Percentiles rank a stretch among this genome's conserved stretches.
Conservation (phyloP, 2,113 vertebrate species). For the Ariopsis seemanni region DNA sequence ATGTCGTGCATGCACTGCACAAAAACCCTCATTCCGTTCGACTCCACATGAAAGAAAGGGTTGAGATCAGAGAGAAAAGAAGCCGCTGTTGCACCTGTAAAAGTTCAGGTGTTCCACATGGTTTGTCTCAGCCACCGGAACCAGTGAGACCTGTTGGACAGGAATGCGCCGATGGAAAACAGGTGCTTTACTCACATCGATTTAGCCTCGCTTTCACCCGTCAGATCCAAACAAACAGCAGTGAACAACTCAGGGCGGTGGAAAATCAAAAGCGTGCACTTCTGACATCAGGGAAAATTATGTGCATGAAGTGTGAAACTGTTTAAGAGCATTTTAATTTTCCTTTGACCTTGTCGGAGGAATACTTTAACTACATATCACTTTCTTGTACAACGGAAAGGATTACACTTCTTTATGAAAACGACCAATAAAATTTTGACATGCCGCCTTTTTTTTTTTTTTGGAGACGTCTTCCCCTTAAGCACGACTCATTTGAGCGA, state of each 20-base stretch:
- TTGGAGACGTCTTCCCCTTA: neutral
- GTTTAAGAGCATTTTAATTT: neutral
- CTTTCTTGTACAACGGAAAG: neutral
- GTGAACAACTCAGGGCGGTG: neutral
- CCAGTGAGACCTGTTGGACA: conserved; percentile 48
- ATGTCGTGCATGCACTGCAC: too few relatives aligned
- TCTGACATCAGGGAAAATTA: neutral
- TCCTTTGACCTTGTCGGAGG: neutral
- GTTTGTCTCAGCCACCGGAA: conserved; percentile 30
- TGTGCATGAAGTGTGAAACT: neutral
- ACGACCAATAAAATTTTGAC: neutral
- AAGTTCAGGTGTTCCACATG: conserved; percentile 34
- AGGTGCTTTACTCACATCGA: neutral
- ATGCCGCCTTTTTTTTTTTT: neutral
- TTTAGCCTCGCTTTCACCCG: neutral
- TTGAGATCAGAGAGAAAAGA: neutral
- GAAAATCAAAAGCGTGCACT: too few relatives aligned
- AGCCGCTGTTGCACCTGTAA: conserved; percentile 31
- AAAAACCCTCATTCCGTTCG: too few relatives aligned
- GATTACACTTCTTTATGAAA: neutral
- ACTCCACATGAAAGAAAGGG: neutral
- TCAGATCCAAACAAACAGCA: neutral
- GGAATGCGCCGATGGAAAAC: neutral
- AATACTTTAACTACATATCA: too few relatives aligned
- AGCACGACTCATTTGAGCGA: neutral